These are phyloP conservation scores for Helogale parvula DNA, from an alignment of 2,113 vertebrate genomes.

Conservation along the genomic window DNA sequence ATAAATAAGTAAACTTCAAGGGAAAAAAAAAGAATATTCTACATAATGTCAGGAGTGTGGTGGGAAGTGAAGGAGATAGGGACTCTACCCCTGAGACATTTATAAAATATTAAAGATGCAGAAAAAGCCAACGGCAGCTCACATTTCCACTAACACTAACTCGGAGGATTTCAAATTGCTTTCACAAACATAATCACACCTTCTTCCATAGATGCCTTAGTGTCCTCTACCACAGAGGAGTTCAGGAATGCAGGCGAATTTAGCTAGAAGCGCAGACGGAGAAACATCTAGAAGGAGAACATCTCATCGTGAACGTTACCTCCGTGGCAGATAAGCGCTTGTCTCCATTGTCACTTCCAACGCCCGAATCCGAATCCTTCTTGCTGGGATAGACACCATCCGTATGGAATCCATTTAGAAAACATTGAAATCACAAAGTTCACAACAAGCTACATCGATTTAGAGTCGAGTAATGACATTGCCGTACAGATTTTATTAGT, in stretches of 20 bases:
- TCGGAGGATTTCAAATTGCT: not conserved
- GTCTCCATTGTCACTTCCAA: slow-evolving; percentile 97
- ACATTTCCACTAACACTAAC: not conserved
- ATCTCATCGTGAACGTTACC: slow-evolving; percentile 82
- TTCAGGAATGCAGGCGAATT: not conserved
- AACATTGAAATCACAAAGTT: slow-evolving; percentile 55
- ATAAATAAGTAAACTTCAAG: too few species aligned
- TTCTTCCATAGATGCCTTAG: not conserved
- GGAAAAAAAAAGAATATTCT: not conserved
- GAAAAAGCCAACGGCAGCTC: not conserved
- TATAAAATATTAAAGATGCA: slow-evolving; percentile 4
- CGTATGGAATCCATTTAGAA: slow-evolving; percentile 81
- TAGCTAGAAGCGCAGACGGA: not conserved
- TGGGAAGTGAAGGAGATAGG: not conserved
- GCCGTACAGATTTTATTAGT: not conserved
- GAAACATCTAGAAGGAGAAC: not conserved
- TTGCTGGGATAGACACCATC: slow-evolving; percentile 92
- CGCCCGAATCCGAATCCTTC: slow-evolving; percentile 97
- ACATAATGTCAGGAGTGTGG: not conserved
- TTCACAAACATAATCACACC: not conserved
- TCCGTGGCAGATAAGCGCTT: slow-evolving; percentile 96
- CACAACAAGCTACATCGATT: not conserved
- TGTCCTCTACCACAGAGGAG: not conserved
- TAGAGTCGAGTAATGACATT: slow-evolving; percentile 13
- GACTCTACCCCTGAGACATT: not conserved